Base-by-base conservation (phyloP, 2,113 vertebrate species). In the Psettodes erumei region DNA sequence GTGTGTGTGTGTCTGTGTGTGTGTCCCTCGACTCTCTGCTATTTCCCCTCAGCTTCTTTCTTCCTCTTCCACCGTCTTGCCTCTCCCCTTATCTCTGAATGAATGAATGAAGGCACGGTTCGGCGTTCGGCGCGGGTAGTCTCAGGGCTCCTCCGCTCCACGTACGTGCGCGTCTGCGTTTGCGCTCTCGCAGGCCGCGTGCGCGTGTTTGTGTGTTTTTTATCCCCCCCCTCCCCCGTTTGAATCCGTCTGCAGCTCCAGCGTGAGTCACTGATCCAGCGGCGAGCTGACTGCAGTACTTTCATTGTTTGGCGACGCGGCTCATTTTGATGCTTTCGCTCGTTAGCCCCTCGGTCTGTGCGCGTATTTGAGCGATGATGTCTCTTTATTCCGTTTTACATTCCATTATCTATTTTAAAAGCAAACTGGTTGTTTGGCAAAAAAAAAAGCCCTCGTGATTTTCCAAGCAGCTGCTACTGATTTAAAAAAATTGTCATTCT, bases 211-310 rank as follows among this genome's bases (percentile, higher is more conserved):
- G 77, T 86, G 82, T 89, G 82, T 84, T 67, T 80, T 33, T 67
- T n/a, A n/a, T n/a, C n/a, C n/a, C n/a, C n/a, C n/a, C n/a, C n/a
- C n/a, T 12, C 54, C 71, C 43, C 51, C 48, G 63, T 85, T 80
- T 88, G 82, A 84, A 75, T 87, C 66, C 75, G 85, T 80, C 86
- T 86, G 85, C 81, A 82, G 84, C 86, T 86, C 71, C 81, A 71
- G 83, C 50, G 79, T 89, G 88, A 89, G 86, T 89, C 86, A 89
- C 86, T 90, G 83, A 90, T 90, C 83, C 78, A 87, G 85, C 69
- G 63, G 71, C 68, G 83, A 88, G 85, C 86, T 83, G 86, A 90
- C 90, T 90, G 88, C 90, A 85, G 88, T 88, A 28, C 83, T 82
- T 83, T 86, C 75, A 74, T 90, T 91, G 88, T 86, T 88, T 79